Percentiles rank a stretch among this genome's conserved stretches.
Evolutionary conservation across 2,113 vertebrate genomes (phyloP).

Genomic region (Benitochromis conjunctus): DNA sequence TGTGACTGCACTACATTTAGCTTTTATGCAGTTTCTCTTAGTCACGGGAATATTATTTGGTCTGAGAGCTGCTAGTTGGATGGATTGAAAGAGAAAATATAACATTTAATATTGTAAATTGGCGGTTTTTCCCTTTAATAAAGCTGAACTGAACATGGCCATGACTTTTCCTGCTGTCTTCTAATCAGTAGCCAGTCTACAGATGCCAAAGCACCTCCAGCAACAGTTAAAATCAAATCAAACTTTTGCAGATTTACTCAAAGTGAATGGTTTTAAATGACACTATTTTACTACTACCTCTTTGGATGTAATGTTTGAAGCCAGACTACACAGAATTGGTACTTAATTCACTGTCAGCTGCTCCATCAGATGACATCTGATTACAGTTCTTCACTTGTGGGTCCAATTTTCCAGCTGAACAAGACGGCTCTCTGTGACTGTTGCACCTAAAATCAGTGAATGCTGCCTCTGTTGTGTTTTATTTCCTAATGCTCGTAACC

Average conservation of each 20-base stretch:
- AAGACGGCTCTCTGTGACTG: not conserved
- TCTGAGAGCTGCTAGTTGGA: not conserved
- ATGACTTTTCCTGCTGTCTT: not conserved
- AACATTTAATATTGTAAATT: not conserved
- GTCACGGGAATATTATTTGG: not conserved
- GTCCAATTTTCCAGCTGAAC: not conserved
- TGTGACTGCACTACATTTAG: not conserved
- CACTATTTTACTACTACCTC: fast-evolving
- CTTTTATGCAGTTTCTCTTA: not conserved
- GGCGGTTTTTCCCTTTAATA: not conserved
- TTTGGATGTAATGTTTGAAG: not conserved
- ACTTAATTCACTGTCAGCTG: not conserved
- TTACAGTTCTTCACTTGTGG: not conserved
- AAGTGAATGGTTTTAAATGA: not conserved
- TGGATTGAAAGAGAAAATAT: not conserved
- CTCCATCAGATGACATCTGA: not conserved
- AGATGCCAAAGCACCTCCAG: not conserved
- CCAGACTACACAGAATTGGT: not conserved
- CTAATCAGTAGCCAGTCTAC: not conserved
- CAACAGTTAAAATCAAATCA: not conserved
- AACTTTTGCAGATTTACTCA: not conserved
- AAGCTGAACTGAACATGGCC: fast-evolving
- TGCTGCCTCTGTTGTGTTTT: not conserved
- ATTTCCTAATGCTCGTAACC: not conserved
- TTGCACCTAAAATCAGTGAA: not conserved